Evolutionary conservation across 2,888 invertebrate species (phyloP), one percentile per base, ranked within the genome.

Genomic region (Cerastoderma edule): DNA sequence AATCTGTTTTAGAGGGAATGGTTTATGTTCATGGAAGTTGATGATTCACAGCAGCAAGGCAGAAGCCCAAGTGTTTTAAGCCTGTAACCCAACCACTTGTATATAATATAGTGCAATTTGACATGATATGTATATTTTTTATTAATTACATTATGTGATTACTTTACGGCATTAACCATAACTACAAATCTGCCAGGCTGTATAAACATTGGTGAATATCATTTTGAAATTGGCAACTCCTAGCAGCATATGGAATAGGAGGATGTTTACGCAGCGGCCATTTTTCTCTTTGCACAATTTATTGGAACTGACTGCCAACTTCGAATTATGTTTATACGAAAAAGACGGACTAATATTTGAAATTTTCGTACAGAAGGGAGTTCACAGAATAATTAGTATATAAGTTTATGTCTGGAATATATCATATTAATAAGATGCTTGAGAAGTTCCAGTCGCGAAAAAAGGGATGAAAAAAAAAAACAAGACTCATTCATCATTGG

Each of bases 351-450:
- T 79, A 75, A 75, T 79, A 72, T 75, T 79, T 79, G 72, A 75
- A 70, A 72, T 72, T 60, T 75, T 72, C 72, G n/a, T 72, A 44
- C 65, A 54, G 48, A 65, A 60, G 64, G 57, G 71, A 48, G 46
- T 54, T 68, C 28, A 1, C 60, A 44, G 68, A 72, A 75, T 72
- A 79, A 79, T 79, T 79, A 79, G 75, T 68, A 75, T 70, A 69
- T 75, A 71, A 66, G 71, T 79, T 79, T 79, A 79, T 75, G 72
- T 79, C 79, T 79, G 79, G 75, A 39, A 50, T 35, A 44, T 67
- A 60, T 79, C 79, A 79, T 72, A 75, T 67, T 65, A 69, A 68
- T 72, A 53, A 28, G 32, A 56, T 13, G 30, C n/a, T n/a, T n/a
- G n/a, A n/a, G n/a, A n/a, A n/a, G n/a, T n/a, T n/a, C n/a, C n/a